phyloP scores from a whole-genome alignment of 2,888 invertebrate species.

The Terebella lapidaria region DNA sequence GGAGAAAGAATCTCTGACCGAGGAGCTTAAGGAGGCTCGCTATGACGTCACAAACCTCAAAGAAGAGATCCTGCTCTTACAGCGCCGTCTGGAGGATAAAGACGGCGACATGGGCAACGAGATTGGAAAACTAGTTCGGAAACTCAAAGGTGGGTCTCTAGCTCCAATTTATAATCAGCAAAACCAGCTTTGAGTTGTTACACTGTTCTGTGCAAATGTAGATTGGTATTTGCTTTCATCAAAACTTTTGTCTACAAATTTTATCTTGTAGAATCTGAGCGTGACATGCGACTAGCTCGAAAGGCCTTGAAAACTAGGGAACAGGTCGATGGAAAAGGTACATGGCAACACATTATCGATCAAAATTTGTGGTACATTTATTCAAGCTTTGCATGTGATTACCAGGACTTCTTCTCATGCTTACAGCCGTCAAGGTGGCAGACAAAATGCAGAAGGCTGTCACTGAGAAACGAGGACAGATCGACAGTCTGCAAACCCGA shows the following conservation, averaged over 20 bases:
- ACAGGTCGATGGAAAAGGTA: constrained; percentile 42
- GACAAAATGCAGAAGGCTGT: constrained; percentile 50
- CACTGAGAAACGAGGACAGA: constrained; percentile 42
- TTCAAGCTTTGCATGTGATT: neutral
- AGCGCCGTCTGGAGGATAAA: constrained; percentile 31
- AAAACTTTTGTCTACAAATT: constrained; percentile 37
- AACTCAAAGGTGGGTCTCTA: constrained; percentile 33
- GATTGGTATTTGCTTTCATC: constrained; percentile 4
- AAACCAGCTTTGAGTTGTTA: neutral
- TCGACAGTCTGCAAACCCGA: constrained; percentile 39
- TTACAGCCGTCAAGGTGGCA: constrained; percentile 42
- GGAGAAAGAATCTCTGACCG: constrained; percentile 33
- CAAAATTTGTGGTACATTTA: neutral
- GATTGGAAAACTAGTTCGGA: constrained; percentile 32
- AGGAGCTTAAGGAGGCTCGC: constrained; percentile 35
- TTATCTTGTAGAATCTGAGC: too few species aligned
- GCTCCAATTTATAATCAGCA: neutral
- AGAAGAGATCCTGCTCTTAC: constrained; percentile 31
- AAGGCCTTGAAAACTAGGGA: constrained; percentile 40
- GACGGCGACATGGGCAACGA: constrained; percentile 33
- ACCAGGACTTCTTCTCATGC: neutral
- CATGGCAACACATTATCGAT: neutral
- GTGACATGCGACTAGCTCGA: constrained; percentile 38
- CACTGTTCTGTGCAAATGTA: neutral
- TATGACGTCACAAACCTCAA: constrained; percentile 28